Evolutionary conservation across 2,797 vertebrate species (phyloP).

Genomic region (Ctenopoma multispine): DNA sequence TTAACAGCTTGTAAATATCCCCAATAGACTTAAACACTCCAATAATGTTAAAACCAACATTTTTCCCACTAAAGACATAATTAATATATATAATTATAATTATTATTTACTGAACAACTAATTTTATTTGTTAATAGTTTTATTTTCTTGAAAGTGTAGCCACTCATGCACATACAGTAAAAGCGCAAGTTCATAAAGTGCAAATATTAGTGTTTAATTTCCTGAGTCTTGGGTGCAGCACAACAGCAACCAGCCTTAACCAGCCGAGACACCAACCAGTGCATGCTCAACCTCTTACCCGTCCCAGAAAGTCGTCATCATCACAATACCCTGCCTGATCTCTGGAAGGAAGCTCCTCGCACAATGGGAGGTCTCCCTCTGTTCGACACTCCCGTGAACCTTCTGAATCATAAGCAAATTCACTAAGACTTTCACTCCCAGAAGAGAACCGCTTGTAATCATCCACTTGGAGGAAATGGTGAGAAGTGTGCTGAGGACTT

Average conservation of each 20-base stretch:
- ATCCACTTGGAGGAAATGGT: constrained; percentile 54
- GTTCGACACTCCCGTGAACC: constrained; percentile 74
- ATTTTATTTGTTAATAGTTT: neutral
- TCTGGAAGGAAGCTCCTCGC: constrained; percentile 86
- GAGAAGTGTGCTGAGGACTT: constrained; percentile 29
- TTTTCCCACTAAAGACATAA: constrained; percentile 1
- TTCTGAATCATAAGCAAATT: constrained; percentile 85
- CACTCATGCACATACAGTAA: constrained; percentile 56
- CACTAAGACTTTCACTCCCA: constrained; percentile 75
- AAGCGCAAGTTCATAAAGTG: constrained; percentile 31
- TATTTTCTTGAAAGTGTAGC: constrained; percentile 9
- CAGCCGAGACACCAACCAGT: constrained; percentile 51
- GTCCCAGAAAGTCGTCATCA: constrained; percentile 86
- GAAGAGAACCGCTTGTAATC: constrained; percentile 68
- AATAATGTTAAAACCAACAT: neutral
- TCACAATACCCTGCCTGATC: constrained; percentile 76
- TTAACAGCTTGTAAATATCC: constrained; percentile 14
- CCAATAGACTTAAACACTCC: constrained; percentile 6
- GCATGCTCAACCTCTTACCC: constrained; percentile 87
- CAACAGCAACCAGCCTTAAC: constrained; percentile 55
- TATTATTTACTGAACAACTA: neutral
- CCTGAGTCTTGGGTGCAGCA: constrained; percentile 20
- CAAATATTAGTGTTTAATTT: constrained; percentile 16
- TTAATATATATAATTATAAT: neutral
- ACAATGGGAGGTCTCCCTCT: constrained; percentile 77